These are phyloP conservation scores for Drosophila micromelanica DNA, from an alignment of 1,140 invertebrate genomes.

Conservation along the genomic window DNA sequence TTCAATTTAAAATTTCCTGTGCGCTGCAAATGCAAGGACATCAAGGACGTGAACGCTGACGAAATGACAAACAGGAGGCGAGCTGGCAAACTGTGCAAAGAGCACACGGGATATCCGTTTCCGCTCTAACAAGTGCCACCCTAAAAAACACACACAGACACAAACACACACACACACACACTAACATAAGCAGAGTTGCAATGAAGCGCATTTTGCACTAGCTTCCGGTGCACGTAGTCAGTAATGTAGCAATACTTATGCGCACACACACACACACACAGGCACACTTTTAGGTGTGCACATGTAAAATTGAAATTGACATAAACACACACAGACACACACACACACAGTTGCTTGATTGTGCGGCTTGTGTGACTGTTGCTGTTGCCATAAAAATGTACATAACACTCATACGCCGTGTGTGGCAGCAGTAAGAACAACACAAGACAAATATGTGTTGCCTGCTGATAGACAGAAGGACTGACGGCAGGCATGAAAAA, in stretches of 20 bases:
- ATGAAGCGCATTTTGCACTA: constrained; percentile 73
- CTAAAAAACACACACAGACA: constrained; percentile 21
- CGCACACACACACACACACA: constrained; percentile 3
- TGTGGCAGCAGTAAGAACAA: constrained; percentile 58
- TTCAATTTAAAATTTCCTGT: constrained; percentile 79
- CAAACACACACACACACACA: constrained; percentile 24
- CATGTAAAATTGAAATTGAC: constrained; percentile 78
- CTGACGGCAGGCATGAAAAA: neutral
- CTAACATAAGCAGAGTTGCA: constrained; percentile 51
- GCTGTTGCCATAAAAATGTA: constrained; percentile 72
- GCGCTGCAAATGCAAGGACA: constrained; percentile 51
- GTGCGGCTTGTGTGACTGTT: constrained; percentile 76
- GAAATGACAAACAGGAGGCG: constrained; percentile 72
- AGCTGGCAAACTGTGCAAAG: constrained; percentile 59
- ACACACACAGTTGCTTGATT: constrained; percentile 64
- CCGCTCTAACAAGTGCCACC: constrained; percentile 67
- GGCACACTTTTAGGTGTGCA: constrained; percentile 10
- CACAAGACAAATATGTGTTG: constrained; percentile 37
- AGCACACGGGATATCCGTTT: constrained; percentile 78
- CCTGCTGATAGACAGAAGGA: constrained; percentile 2
- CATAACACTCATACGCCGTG: constrained; percentile 71
- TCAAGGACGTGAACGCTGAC: constrained; percentile 30
- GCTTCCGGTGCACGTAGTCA: constrained; percentile 46
- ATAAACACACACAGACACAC: constrained; percentile 27
- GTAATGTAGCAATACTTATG: constrained; percentile 19